phyloP scores from a whole-genome alignment of 53 echinoderm and acorn worm genomes.

The Patiria pectinifera region DNA sequence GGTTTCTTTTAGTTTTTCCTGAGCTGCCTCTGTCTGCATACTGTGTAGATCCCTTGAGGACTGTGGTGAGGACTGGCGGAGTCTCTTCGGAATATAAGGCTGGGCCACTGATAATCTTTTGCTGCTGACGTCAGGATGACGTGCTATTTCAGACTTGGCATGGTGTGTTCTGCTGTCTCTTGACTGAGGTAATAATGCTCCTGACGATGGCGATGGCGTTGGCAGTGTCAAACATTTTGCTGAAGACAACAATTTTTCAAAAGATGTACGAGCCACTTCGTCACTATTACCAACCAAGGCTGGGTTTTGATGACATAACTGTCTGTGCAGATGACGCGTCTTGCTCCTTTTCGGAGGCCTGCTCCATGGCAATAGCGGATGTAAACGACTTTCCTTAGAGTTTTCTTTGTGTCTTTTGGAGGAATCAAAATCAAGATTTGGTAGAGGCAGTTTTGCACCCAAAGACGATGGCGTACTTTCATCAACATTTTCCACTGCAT shows the following conservation, averaged over 20 bases:
- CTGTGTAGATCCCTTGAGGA: background rate
- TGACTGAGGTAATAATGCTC: background rate
- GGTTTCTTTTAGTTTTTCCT: conserved; percentile 5
- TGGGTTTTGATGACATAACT: background rate
- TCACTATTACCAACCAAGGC: background rate
- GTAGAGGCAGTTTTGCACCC: conserved; percentile 1
- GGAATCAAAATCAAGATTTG: conserved; percentile 31
- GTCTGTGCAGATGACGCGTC: background rate
- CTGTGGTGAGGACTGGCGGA: conserved; percentile 1
- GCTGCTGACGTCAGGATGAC: background rate
- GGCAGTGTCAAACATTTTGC: background rate
- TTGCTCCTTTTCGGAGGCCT: conserved; percentile 4
- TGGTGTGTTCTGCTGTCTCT: background rate
- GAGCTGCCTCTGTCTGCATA: background rate
- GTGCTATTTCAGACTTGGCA: background rate
- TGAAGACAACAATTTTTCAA: background rate
- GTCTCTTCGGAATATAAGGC: conserved; percentile 50
- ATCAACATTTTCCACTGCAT: background rate
- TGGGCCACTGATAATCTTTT: conserved; percentile 41
- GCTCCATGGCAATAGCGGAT: conserved; percentile 41
- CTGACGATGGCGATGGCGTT: background rate
- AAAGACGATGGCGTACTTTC: background rate
- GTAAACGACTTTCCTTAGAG: background rate
- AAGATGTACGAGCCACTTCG: background rate
- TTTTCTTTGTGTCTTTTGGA: background rate